Conservation (phyloP, 2,888 invertebrate genomes). For the Hyppa rectilinea region DNA sequence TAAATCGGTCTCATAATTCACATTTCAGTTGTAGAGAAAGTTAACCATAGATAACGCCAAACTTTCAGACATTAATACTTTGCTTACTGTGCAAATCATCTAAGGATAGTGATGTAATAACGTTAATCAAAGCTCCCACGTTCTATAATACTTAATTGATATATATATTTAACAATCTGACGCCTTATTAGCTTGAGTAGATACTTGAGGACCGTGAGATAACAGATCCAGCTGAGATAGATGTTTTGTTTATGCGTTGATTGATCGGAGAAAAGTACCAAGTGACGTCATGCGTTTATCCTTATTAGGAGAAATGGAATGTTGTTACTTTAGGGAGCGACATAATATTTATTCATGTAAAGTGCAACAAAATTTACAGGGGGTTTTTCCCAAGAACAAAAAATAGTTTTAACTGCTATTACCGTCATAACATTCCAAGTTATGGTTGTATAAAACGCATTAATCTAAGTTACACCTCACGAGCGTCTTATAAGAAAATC, state of each 20-base stretch:
- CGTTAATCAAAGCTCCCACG: slow-evolving; percentile 46
- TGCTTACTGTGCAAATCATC: slow-evolving; percentile 17
- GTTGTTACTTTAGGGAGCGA: slow-evolving; percentile 23
- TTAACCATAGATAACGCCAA: slow-evolving; percentile 21
- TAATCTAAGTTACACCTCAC: background rate
- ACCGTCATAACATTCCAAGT: slow-evolving; percentile 3
- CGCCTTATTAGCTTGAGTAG: slow-evolving; percentile 48
- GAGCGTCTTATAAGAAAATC: slow-evolving; percentile 27
- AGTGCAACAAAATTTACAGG: slow-evolving; percentile 11
- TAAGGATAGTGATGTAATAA: slow-evolving; percentile 20
- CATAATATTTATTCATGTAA: background rate
- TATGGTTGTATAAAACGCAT: slow-evolving; percentile 17
- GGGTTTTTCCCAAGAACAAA: background rate
- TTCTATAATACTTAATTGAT: slow-evolving; percentile 47
- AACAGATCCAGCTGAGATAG: slow-evolving; percentile 44
- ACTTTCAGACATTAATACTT: slow-evolving; percentile 22
- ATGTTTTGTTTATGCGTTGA: slow-evolving; percentile 58
- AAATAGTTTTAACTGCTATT: slow-evolving; percentile 2
- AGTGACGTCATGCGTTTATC: slow-evolving; percentile 38
- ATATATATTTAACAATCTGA: slow-evolving; percentile 43
- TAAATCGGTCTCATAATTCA: slow-evolving; percentile 13
- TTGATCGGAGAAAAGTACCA: slow-evolving; percentile 41
- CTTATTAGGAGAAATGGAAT: slow-evolving; percentile 49
- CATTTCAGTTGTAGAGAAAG: slow-evolving; percentile 17
- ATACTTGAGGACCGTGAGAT: slow-evolving; percentile 50